Percentiles rank a stretch among this genome's conserved stretches.
Evolutionary conservation across 2,797 vertebrate species (phyloP).

Genomic region (Pterois miles): DNA sequence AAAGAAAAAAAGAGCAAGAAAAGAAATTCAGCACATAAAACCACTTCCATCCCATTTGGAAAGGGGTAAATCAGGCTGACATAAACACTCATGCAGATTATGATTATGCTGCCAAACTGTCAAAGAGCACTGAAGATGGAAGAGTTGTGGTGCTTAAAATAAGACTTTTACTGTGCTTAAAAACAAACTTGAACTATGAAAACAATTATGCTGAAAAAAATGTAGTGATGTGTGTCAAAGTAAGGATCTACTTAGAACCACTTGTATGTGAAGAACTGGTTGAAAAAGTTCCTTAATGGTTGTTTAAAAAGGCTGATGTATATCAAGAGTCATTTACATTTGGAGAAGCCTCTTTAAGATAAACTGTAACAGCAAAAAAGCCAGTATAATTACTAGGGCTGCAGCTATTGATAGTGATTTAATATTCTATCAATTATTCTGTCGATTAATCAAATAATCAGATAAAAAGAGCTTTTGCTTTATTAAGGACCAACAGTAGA

Average conservation of each 20-base stretch:
- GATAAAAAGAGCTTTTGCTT: not conserved
- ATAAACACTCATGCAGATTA: conserved; percentile 14
- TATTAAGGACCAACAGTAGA: not conserved
- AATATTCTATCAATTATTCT: not conserved
- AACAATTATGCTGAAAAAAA: not conserved
- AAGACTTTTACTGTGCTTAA: not conserved
- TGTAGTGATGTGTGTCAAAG: not conserved
- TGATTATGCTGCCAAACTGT: conserved; percentile 45
- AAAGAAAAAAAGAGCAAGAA: not conserved
- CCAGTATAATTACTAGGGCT: not conserved
- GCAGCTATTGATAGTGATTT: not conserved
- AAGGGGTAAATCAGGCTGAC: conserved; percentile 17
- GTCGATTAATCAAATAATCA: not conserved
- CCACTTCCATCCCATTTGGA: not conserved
- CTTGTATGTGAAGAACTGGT: not conserved
- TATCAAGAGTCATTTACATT: not conserved
- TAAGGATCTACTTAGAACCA: not conserved
- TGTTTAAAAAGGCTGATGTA: not conserved
- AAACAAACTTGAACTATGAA: not conserved
- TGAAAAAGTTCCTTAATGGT: not conserved
- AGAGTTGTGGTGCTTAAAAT: not conserved
- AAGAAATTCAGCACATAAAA: not conserved
- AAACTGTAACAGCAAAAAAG: not conserved
- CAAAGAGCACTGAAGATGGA: not conserved
- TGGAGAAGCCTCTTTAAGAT: not conserved